These are phyloP conservation scores for Capromys pilorides DNA, from an alignment of 2,797 vertebrate genomes.

Conservation along the genomic window DNA sequence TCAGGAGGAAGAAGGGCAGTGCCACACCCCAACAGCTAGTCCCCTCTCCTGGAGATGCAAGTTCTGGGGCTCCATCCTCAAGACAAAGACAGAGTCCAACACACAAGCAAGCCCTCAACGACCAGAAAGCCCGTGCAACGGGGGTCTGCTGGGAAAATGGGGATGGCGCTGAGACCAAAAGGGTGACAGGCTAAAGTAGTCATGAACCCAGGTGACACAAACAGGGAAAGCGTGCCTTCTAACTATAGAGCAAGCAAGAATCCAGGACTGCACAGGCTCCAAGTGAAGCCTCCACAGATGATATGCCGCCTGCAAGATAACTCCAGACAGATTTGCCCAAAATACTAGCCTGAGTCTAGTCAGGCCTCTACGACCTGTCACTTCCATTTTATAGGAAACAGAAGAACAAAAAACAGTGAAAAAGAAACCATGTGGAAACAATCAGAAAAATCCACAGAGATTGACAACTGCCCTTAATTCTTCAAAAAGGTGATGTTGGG, in stretches of 20 bases:
- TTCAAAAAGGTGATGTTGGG: neutral
- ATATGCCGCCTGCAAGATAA: neutral
- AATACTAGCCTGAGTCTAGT: neutral
- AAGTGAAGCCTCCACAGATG: neutral
- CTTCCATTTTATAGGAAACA: slow-evolving; percentile 11
- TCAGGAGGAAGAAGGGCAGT: neutral
- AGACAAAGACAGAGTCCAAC: neutral
- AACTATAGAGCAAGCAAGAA: neutral
- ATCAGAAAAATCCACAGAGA: slow-evolving; percentile 40
- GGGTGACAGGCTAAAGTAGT: neutral
- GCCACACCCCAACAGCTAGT: accelerated
- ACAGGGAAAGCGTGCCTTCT: neutral
- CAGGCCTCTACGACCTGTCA: neutral
- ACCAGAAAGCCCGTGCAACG: neutral
- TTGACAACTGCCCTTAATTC: slow-evolving; percentile 20
- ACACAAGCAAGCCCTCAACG: neutral
- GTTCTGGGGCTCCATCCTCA: neutral
- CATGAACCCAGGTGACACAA: neutral
- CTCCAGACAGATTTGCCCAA: neutral
- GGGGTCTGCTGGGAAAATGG: neutral
- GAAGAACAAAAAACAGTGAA: slow-evolving; percentile 16
- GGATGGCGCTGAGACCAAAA: neutral
- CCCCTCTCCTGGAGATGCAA: neutral
- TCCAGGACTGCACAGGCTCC: neutral
- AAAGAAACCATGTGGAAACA: slow-evolving; percentile 33